Conservation (phyloP, 2,113 vertebrate genomes). For the Burhinus oedicnemus region DNA sequence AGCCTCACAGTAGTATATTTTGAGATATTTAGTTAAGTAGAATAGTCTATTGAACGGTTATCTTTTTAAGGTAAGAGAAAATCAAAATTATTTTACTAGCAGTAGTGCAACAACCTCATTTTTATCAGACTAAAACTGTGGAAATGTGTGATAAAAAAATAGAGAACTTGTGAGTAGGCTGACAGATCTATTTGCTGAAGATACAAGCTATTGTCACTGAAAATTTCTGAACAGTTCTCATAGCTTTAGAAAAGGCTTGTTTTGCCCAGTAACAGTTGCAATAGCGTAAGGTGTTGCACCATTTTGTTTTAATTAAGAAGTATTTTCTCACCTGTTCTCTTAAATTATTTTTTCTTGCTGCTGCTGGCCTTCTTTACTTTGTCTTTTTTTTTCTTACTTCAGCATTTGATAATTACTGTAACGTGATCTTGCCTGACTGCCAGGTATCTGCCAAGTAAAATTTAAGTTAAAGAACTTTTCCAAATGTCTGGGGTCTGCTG, state of each 20-base stretch:
- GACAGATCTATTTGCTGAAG: not conserved
- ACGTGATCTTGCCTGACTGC: not conserved
- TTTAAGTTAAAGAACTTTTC: not conserved
- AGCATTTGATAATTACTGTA: not conserved
- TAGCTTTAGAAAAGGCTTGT: not conserved
- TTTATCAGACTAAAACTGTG: not conserved
- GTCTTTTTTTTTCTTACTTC: not conserved
- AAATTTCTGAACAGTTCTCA: not conserved
- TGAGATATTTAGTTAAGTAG: constrained; percentile 7
- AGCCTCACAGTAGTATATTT: constrained; percentile 4
- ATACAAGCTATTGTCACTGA: not conserved
- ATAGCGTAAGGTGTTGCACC: not conserved
- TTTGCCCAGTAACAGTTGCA: not conserved
- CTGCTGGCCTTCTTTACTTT: not conserved
- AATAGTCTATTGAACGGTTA: not conserved
- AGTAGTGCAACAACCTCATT: not conserved
- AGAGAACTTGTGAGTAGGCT: not conserved
- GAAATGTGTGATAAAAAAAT: not conserved
- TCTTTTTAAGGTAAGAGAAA: not conserved
- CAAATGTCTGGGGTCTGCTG: not conserved
- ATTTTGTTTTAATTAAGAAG: not conserved
- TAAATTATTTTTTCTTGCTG: not conserved
- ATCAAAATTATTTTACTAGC: not conserved
- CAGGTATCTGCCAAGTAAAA: not conserved
- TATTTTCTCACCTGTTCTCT: not conserved